Conservation (phyloP, 2,888 invertebrate species). For the Melangyna quadrimaculata region DNA sequence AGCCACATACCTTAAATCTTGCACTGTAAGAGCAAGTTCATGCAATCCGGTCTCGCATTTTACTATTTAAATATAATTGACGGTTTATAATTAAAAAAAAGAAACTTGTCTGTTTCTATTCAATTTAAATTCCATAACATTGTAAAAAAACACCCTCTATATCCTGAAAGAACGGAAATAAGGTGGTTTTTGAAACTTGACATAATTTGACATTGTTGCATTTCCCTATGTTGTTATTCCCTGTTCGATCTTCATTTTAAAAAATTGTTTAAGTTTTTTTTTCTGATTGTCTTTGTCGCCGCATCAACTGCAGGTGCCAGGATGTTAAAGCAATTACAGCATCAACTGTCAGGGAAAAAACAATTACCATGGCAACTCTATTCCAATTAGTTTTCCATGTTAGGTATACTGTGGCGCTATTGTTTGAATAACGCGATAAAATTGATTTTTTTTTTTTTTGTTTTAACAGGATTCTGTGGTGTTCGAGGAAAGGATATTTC, state of each 20-base stretch:
- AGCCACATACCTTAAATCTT: too few species aligned
- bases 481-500: not conserved
- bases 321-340: not conserved
- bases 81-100: too few species aligned
- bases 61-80: too few species aligned
- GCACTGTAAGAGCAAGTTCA: too few species aligned
- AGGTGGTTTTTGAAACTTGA: not conserved
- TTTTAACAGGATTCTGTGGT: conserved; percentile 27
- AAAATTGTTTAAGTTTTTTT: not conserved
- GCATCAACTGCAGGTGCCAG: not conserved
- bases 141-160: not conserved
- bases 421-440: conserved; percentile 31
- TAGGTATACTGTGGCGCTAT: not conserved
- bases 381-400: conserved; percentile 36
- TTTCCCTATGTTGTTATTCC: too few species aligned
- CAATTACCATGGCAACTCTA: not conserved
- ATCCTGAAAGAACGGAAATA: not conserved
- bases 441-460: conserved; percentile 42
- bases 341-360: not conserved
- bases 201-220: not conserved
- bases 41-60: too few species aligned
- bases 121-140: too few species aligned
- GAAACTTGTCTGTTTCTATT: too few species aligned
- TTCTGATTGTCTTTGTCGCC: not conserved
- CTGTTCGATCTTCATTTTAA: not conserved